A percentile compares a stretch with the other conserved stretches of the same genome.
Evolutionary conservation across 2,888 invertebrate genomes (phyloP).

Genomic region (Microdon myrmicae): DNA sequence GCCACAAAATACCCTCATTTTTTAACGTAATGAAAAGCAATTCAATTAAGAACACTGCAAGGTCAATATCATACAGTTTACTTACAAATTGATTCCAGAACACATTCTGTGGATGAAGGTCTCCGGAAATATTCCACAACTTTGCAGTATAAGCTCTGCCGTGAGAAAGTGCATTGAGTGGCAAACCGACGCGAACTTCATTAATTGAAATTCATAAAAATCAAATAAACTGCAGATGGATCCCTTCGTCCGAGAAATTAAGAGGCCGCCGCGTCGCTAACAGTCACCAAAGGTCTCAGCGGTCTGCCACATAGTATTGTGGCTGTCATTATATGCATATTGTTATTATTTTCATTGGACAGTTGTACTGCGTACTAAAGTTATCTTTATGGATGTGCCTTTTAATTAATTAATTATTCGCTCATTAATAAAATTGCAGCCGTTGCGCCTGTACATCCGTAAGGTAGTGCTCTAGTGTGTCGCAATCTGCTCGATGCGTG

Average conservation of each 20-base stretch:
- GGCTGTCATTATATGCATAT: constrained; percentile 31
- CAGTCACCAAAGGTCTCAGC: constrained; percentile 2
- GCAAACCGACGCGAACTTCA: constrained; percentile 43
- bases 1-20: too few species aligned
- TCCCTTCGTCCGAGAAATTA: constrained; percentile 34
- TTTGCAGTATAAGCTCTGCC: too few species aligned
- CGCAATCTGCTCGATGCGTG: constrained; percentile 3
- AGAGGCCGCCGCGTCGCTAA: constrained; percentile 9
- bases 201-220: constrained; percentile 50
- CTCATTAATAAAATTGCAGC: constrained; percentile 51
- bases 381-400: constrained; percentile 52
- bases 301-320: constrained; percentile 1
- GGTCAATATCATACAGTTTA: too few species aligned
- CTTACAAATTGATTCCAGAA: too few species aligned
- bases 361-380: constrained; percentile 51
- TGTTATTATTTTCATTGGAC: constrained; percentile 49
- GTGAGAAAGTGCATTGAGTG: constrained; percentile 24
- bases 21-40: too few species aligned
- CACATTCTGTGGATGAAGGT: too few species aligned
- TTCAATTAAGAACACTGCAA: too few species aligned
- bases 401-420: constrained; percentile 52
- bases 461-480: not conserved
- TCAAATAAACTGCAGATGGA: constrained; percentile 46
- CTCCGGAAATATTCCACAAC: too few species aligned
- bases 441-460: constrained; percentile 4